A percentile compares a stretch with the other conserved stretches of the same genome.
Evolutionary conservation across 2,888 invertebrate genomes (phyloP).

Genomic region (Chaetoderma sp.): DNA sequence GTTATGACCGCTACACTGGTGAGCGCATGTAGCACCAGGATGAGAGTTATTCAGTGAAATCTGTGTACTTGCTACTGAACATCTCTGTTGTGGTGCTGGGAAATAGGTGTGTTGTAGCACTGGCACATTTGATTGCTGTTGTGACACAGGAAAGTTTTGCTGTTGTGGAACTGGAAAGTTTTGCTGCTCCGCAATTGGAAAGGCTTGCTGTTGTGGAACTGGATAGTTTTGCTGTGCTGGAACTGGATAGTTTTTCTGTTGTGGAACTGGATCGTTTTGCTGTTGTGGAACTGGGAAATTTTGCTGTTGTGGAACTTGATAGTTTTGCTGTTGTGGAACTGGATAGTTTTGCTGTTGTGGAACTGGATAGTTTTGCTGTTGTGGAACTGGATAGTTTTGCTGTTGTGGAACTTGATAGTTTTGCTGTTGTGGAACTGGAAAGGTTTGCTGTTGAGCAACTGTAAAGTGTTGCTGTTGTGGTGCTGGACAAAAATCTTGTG

Average conservation of each 20-base stretch:
- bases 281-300: neutral
- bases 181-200: neutral
- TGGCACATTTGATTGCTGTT: neutral
- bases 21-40: too few relatives aligned
- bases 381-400: neutral
- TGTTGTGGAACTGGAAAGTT: slow-evolving; percentile 1
- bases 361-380: neutral
- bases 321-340: neutral
- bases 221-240: neutral
- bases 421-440: neutral
- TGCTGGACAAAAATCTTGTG: neutral
- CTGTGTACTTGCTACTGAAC: too few relatives aligned
- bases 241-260: neutral
- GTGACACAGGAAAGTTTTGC: neutral
- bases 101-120: too few relatives aligned
- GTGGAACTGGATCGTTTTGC: neutral
- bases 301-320: neutral
- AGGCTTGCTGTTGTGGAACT: neutral
- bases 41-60: too few relatives aligned
- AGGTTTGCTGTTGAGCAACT: neutral
- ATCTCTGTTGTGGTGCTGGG: too few relatives aligned
- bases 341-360: neutral
- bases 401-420: neutral
- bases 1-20: too few relatives aligned
- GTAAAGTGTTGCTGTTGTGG: neutral